Conservation (phyloP, 2,888 invertebrate genomes). For the Drosophila paramelanica region DNA sequence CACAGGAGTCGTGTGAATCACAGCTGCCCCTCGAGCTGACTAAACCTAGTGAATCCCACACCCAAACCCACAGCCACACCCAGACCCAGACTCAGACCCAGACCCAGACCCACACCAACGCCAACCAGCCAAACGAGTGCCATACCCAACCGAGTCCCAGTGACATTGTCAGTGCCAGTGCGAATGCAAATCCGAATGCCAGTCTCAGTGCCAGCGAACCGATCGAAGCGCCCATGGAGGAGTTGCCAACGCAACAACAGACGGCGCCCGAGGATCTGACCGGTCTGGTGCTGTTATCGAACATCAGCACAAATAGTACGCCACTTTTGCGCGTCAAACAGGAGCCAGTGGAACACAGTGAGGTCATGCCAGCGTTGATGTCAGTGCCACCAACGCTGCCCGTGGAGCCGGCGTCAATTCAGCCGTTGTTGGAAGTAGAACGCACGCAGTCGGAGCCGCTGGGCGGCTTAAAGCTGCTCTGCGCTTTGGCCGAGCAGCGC, state of each 20-base stretch:
- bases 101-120: slow-evolving; percentile 27
- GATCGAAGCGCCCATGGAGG: slow-evolving; percentile 22
- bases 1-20: slow-evolving; percentile 36
- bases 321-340: slow-evolving; percentile 82
- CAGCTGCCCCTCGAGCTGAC: slow-evolving; percentile 78
- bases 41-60: slow-evolving; percentile 59
- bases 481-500: slow-evolving; percentile 93
- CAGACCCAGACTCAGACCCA: not conserved
- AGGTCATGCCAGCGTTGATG: slow-evolving; percentile 21
- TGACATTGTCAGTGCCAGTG: slow-evolving; percentile 53
- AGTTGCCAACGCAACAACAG: slow-evolving; percentile 32
- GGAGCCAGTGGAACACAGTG: slow-evolving; percentile 76
- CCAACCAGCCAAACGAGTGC: slow-evolving; percentile 64
- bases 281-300: slow-evolving; percentile 92
- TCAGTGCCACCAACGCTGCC: slow-evolving; percentile 5
- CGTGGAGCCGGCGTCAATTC: slow-evolving; percentile 20
- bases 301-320: slow-evolving; percentile 92
- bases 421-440: slow-evolving; percentile 39
- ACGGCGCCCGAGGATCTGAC: slow-evolving; percentile 88
- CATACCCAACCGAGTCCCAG: slow-evolving; percentile 72
- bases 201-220: slow-evolving; percentile 47
- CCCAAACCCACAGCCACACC: not conserved
- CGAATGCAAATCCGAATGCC: slow-evolving; percentile 29
- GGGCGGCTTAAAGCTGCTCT: slow-evolving; percentile 90
- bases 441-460: slow-evolving; percentile 82